Conservation (phyloP, 1,140 invertebrate species). For the Microvelia longipes region DNA sequence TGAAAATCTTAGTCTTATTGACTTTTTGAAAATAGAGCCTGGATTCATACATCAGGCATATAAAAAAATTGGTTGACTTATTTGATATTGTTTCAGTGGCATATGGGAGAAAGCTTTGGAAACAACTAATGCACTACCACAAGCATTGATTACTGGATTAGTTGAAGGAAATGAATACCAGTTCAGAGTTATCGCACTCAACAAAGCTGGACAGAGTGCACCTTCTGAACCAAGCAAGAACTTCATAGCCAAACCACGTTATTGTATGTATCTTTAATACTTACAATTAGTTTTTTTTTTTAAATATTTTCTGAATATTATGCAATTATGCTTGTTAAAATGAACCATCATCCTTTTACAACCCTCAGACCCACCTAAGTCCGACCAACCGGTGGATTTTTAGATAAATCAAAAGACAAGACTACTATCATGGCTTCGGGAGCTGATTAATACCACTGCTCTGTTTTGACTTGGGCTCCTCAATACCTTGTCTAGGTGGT, state of each 20-base stretch:
- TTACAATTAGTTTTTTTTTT: background rate
- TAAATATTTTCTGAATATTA: background rate
- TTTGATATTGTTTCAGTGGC: conserved; percentile 48
- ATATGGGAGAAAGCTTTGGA: conserved; percentile 83
- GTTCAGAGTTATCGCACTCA: conserved; percentile 91
- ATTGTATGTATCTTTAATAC: conserved; percentile 37
- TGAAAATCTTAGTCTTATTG: no score
- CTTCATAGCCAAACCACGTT: conserved; percentile 81
- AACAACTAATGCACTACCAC: conserved; percentile 50
- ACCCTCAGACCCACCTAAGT: background rate
- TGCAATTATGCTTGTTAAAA: background rate
- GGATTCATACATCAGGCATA: no score
- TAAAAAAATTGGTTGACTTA: no score
- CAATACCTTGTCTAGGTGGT: no score
- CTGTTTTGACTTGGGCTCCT: no score
- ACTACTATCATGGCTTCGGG: no score
- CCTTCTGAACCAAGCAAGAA: conserved; percentile 73
- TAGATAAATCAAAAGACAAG: conserved; percentile 4
- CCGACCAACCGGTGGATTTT: no score
- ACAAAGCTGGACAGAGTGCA: conserved; percentile 83
- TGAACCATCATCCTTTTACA: background rate
- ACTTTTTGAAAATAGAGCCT: no score
- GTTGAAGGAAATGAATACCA: conserved; percentile 96
- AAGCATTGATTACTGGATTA: conserved; percentile 64
- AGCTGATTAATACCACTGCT: no score